Conservation (phyloP, 37 sponge, comb jelly and placozoan species). For the Halichondria panicea region DNA sequence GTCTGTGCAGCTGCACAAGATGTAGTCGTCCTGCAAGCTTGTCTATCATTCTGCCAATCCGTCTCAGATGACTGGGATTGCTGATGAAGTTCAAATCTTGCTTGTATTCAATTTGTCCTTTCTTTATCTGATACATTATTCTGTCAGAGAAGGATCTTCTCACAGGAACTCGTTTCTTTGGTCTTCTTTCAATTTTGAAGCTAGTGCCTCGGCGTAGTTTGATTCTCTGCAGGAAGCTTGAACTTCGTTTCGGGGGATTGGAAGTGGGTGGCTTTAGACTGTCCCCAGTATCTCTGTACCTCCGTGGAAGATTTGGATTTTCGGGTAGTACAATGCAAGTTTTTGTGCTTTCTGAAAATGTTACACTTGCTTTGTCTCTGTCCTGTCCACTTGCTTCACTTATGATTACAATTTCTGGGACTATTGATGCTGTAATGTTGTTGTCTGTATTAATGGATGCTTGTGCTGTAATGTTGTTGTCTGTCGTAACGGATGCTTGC, state of each 20-base stretch:
- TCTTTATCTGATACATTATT: conserved; percentile 3
- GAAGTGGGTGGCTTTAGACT: not conserved
- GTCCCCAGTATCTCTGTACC: conserved; percentile 1
- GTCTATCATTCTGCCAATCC: conserved; percentile 22
- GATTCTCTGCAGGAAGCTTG: conserved; percentile 26
- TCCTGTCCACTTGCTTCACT: too few relatives aligned
- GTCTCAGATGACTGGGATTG: conserved; percentile 18
- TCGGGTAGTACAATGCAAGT: too few relatives aligned
- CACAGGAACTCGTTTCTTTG: conserved; percentile 14
- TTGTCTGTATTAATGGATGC: too few relatives aligned
- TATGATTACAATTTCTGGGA: too few relatives aligned
- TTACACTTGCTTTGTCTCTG: too few relatives aligned
- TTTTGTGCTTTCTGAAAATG: too few relatives aligned
- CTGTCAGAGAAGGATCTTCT: conserved; percentile 21
- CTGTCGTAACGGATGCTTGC: too few relatives aligned
- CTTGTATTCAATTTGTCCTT: conserved; percentile 33
- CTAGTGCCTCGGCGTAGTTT: conserved; percentile 5
- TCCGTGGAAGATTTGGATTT: not conserved
- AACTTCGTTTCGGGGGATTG: conserved; percentile 5
- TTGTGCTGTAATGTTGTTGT: too few relatives aligned
- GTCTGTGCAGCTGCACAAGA: conserved; percentile 35
- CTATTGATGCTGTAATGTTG: too few relatives aligned
- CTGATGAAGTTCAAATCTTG: conserved; percentile 43
- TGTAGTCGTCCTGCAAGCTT: conserved; percentile 18
- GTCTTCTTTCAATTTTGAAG: not conserved